A percentile compares a stretch with the other conserved stretches of the same genome.
phyloP scores from a whole-genome alignment of 1,140 invertebrate genomes.

The Drosophila oshimai region DNA sequence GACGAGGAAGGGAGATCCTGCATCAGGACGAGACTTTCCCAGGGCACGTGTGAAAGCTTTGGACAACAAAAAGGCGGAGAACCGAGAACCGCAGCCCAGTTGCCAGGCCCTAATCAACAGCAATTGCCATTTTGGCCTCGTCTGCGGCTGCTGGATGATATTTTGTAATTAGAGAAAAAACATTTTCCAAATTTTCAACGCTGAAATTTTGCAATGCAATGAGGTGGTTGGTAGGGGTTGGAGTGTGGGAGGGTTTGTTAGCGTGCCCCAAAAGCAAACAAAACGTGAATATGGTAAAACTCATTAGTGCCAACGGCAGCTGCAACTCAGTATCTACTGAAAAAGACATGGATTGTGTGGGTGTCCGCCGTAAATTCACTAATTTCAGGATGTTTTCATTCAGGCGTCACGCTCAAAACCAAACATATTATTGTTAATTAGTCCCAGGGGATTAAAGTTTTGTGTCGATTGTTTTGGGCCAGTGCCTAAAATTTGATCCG shows the following conservation, averaged over 20 bases:
- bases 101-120: slow-evolving; percentile 55
- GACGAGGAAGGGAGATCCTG: neutral
- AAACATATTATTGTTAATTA: slow-evolving; percentile 60
- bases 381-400: neutral
- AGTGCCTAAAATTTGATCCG: slow-evolving; percentile 16
- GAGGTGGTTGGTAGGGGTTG: neutral
- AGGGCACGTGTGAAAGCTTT: neutral
- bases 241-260: neutral
- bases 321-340: neutral
- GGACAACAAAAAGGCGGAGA: neutral
- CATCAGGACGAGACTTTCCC: neutral
- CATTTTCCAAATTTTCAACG: slow-evolving; percentile 34
- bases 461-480: slow-evolving; percentile 1
- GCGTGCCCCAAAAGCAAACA: slow-evolving; percentile 41
- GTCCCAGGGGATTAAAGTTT: slow-evolving; percentile 1
- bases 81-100: slow-evolving; percentile 1
- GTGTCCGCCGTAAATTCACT: neutral
- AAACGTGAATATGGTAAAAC: slow-evolving; percentile 69
- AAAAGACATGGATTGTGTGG: slow-evolving; percentile 14
- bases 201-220: slow-evolving; percentile 40
- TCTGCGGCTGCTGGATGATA: slow-evolving; percentile 35
- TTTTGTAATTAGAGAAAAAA: slow-evolving; percentile 71
- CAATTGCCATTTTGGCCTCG: slow-evolving; percentile 47
- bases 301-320: slow-evolving; percentile 67
- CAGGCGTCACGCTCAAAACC: neutral